Conservation (phyloP, 1,140 invertebrate genomes). For the Drosophila willistoni region DNA sequence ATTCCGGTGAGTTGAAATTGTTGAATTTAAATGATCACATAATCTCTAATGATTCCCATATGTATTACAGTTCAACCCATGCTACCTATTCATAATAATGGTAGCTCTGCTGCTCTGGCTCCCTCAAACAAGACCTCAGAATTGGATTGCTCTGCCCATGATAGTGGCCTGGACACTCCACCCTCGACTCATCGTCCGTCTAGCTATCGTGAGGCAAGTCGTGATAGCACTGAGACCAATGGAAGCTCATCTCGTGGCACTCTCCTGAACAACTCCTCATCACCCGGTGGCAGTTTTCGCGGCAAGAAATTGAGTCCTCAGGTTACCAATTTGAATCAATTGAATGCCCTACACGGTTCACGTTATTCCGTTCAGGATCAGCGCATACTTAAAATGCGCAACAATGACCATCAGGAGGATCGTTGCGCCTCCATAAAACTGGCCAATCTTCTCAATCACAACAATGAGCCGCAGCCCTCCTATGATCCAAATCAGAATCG, state of each 20-base stretch:
- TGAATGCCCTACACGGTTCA: slow-evolving; percentile 72
- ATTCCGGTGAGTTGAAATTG: slow-evolving; percentile 68
- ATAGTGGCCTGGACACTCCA: slow-evolving; percentile 80
- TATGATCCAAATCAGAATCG: slow-evolving; percentile 83
- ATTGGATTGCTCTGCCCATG: slow-evolving; percentile 79
- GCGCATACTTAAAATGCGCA: slow-evolving; percentile 81
- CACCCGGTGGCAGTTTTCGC: slow-evolving; percentile 78
- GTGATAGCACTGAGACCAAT: slow-evolving; percentile 78
- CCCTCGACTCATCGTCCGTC: slow-evolving; percentile 80
- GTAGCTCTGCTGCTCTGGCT: slow-evolving; percentile 49
- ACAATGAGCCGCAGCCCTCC: slow-evolving; percentile 51
- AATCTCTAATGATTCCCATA: background rate
- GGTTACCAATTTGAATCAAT: slow-evolving; percentile 74
- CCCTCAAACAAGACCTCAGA: slow-evolving; percentile 49
- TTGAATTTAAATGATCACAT: background rate
- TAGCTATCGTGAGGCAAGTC: slow-evolving; percentile 76
- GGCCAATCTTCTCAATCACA: slow-evolving; percentile 74
- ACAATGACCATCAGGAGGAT: slow-evolving; percentile 72
- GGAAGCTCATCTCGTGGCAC: slow-evolving; percentile 78
- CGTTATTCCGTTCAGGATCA: slow-evolving; percentile 79
- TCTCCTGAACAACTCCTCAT: slow-evolving; percentile 74
- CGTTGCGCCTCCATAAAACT: slow-evolving; percentile 76
- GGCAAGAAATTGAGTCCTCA: slow-evolving; percentile 72
- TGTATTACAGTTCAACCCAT: slow-evolving; percentile 72
- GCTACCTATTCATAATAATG: slow-evolving; percentile 65